Conservation (phyloP, 2,113 vertebrate species). For the Chloroceryle aenea region DNA sequence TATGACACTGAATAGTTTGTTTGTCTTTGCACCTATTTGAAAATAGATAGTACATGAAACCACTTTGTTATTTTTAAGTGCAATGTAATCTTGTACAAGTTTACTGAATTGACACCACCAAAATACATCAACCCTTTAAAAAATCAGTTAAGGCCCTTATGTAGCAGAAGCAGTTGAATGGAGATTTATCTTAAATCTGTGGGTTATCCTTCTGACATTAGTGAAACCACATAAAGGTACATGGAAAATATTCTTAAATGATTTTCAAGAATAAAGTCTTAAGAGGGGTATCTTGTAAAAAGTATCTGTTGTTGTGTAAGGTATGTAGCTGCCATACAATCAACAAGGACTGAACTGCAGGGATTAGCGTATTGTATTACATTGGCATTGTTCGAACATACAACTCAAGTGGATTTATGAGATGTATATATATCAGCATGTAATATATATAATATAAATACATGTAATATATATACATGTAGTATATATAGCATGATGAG, state of each 20-base stretch:
- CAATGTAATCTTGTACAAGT: not conserved
- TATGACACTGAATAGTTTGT: not conserved
- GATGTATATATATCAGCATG: not conserved
- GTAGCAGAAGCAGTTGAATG: not conserved
- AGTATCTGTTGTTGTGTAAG: rapidly evolving
- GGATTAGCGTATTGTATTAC: rapidly evolving
- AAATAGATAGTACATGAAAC: not conserved
- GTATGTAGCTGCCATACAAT: not conserved
- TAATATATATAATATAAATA: not conserved
- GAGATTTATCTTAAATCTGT: not conserved
- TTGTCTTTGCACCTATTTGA: not conserved
- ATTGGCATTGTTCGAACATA: not conserved
- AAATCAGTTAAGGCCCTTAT: not conserved
- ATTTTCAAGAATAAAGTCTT: not conserved
- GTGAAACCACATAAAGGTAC: not conserved
- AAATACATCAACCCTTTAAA: not conserved
- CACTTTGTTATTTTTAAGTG: not conserved
- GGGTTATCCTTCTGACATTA: not conserved
- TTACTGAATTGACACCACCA: not conserved
- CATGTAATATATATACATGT: not conserved
- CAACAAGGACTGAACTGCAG: not conserved
- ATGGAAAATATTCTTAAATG: not conserved
- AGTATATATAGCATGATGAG: not conserved
- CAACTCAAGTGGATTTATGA: not conserved
- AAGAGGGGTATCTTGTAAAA: not conserved